Conservation (phyloP, 2,888 invertebrate genomes). For the Stomorhina lunata region DNA sequence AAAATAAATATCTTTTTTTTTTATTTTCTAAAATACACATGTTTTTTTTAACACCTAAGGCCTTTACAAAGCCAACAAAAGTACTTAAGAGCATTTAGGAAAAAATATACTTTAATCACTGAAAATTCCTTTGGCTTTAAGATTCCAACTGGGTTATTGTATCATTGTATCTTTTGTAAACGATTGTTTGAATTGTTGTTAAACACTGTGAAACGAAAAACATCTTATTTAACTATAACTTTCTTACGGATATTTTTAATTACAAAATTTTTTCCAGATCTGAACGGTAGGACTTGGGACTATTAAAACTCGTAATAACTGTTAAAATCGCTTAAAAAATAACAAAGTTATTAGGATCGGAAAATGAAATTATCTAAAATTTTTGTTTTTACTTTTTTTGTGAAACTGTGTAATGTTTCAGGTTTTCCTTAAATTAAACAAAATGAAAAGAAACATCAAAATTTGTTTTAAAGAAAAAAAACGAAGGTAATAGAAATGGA, state of each 20-base stretch:
- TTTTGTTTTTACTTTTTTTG: neutral
- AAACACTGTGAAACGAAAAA: too few species aligned
- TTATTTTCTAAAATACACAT: too few species aligned
- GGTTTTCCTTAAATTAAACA: constrained; percentile 6
- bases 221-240: too few species aligned
- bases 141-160: constrained; percentile 45
- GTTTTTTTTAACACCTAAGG: neutral
- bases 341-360: too few species aligned
- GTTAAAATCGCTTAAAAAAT: too few species aligned
- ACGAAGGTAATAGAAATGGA: neutral
- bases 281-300: too few species aligned
- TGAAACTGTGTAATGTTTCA: constrained; percentile 18
- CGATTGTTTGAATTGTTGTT: neutral
- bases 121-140: constrained; percentile 1
- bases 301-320: too few species aligned
- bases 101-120: constrained; percentile 5
- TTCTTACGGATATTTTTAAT: too few species aligned
- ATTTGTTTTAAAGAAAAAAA: neutral
- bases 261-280: too few species aligned
- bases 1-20: too few species aligned
- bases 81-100: neutral
- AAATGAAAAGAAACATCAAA: neutral
- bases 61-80: neutral
- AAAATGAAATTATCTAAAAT: too few species aligned
- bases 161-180: neutral